Base-by-base conservation (phyloP, 2,113 vertebrate genomes). In the Lates calcarifer region DNA sequence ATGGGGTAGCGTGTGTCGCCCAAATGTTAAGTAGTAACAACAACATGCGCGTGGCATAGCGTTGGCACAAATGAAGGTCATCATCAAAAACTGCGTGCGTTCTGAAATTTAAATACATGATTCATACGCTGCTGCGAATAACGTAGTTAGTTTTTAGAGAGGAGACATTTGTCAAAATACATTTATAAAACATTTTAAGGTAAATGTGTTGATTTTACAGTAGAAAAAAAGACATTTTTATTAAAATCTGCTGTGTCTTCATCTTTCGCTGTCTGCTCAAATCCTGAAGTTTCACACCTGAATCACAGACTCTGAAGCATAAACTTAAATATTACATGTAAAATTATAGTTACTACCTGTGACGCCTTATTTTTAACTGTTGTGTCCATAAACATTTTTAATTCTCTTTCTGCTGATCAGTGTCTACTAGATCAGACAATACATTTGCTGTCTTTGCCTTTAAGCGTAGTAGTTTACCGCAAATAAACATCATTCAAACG, bases 1-100 rank as follows among this genome's bases (percentile, higher is more conserved):
- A 69, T 79, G 86, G 78, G 86, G 74, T 81, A 80, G 84, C 18
- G 87, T 22, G 82, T 87, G 91, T 86, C 78, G 79, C 74, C 85
- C 74, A 43, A 87, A 83, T 81, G 90, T 91, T 92, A 92, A 92
- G 85, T 82, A 88, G 86, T 41, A 84, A 85, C 89, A 87, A 90
- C 90, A 87, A 80, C 77, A 49, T 22, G 76, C 9, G 49, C 43
- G 49, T 29, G 81, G 81, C 58, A 75, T 7, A 26, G 74, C n/a
- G 31, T 17, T 6, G 81, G 71, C 62, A 79, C 79, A 87, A 89
- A 86, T 90, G 88, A 93, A 93, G 90, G 91, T 91, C 85, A 82
- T 91, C 85, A 82, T 78, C 86, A 84, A 83, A 86, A 69, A 80
- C 39, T 10, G 63, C 14, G 61, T 51, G 65, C 13, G 47, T 41